Percentiles rank a stretch among this genome's conserved stretches.
These are phyloP conservation scores for Malthinus flaveolus DNA, from an alignment of 2,888 invertebrate genomes.

Conservation along the genomic window DNA sequence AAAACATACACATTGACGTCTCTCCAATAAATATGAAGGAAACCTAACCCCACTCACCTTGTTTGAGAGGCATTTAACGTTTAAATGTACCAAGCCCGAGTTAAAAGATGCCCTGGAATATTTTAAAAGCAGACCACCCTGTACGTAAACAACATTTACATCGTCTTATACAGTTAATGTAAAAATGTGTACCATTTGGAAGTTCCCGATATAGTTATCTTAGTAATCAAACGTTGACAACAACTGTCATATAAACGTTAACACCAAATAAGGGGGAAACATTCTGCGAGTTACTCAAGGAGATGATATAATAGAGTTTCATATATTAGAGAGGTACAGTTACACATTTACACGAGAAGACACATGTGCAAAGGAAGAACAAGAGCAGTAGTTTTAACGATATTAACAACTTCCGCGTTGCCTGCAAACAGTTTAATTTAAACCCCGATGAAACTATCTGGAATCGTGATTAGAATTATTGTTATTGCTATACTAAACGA, in stretches of 20 bases:
- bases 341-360: slow-evolving; percentile 12
- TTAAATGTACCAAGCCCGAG: too few species aligned
- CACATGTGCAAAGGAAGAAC: slow-evolving; percentile 32
- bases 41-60: too few species aligned
- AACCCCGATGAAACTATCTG: slow-evolving; percentile 37
- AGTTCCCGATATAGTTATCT: not conserved
- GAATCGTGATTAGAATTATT: slow-evolving; percentile 40
- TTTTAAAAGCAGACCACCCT: too few species aligned
- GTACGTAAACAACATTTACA: too few species aligned
- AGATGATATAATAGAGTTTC: slow-evolving; percentile 19
- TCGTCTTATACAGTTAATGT: too few species aligned
- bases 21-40: too few species aligned
- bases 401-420: slow-evolving; percentile 38
- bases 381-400: slow-evolving; percentile 32
- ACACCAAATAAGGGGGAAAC: slow-evolving; percentile 12
- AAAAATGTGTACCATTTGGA: too few species aligned
- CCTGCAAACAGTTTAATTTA: slow-evolving; percentile 40
- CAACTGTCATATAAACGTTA: slow-evolving; percentile 23
- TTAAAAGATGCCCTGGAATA: too few species aligned
- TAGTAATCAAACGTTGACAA: slow-evolving; percentile 24
- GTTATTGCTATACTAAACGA: slow-evolving; percentile 37
- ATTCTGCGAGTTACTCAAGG: slow-evolving; percentile 16
- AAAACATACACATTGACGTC: too few species aligned
- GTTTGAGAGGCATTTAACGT: too few species aligned
- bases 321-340: not conserved